Base-by-base conservation (phyloP, 2,888 invertebrate species). In the Bhutanitis thaidina region DNA sequence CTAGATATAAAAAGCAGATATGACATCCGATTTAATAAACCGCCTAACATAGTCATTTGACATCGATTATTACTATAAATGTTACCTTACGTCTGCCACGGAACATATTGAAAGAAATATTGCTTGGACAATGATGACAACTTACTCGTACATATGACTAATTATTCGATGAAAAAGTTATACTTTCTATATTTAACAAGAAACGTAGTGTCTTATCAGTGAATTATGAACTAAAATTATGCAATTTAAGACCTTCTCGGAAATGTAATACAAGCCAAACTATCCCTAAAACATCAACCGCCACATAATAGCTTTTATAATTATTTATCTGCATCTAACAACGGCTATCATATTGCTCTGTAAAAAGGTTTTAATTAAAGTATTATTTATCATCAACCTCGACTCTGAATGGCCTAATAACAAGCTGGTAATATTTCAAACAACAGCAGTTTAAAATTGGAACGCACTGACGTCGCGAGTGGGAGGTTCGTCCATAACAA, bases 371-470 rank as follows among this genome's bases (percentile, higher is more conserved):
- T 44, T 61, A 64, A 65, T 63, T 58, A 61, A 59, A 52, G 49
- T 40, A 55, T 55, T 47, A 60, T 66, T 60, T 61, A 67, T 63
- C 57, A 60, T 59, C 45, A 51, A 56, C 58, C 57, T 55, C 59
- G 51, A 54, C 62, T 65, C 67, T 68, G 70, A 69, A 69, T 67
- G 67, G 59, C 64, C 58, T 58, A 62, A 60, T 74, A 77, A 77
- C 74, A 65, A 69, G 59, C 51, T 61, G 51, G 65, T 64, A 66
- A 74, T 81, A 77, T 69, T 69, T 77, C 70, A 75, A 60, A 70
- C 62, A 73, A 75, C 65, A 64, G 81, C 66, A 65, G 60, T 67
- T 77, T 84, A 82, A 80, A 80, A 80, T 79, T 78, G 76, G 80
- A 78, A 62, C 70, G 53, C 56, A 64, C 58, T 72, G 73, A 77